These are phyloP conservation scores for Naja naja DNA, from an alignment of 2,113 vertebrate species.

Conservation along the genomic window DNA sequence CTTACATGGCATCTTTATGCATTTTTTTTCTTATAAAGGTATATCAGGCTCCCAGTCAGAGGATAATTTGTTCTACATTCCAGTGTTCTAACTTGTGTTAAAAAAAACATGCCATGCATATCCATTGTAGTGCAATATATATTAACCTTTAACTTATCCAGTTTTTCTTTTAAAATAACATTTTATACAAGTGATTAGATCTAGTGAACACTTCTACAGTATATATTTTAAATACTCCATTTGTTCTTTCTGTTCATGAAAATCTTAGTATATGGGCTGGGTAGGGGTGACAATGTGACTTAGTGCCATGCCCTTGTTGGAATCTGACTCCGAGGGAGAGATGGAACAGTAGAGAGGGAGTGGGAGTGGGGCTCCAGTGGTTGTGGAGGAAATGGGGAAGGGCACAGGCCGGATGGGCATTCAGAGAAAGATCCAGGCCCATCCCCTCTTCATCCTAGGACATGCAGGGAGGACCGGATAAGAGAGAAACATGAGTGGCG, in stretches of 20 bases:
- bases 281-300: not conserved
- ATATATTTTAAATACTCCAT: not conserved
- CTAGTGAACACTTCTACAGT: not conserved
- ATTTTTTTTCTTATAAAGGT: not conserved
- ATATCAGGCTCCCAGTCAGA: not conserved
- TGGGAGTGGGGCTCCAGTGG: no score
- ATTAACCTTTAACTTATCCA: not conserved
- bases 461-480: no score
- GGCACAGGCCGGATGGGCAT: no score
- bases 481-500: no score
- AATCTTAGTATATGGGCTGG: not conserved
- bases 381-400: no score
- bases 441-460: no score
- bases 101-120: not conserved
- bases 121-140: not conserved
- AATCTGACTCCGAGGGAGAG: no score
- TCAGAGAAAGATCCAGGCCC: no score
- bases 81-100: not conserved
- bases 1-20: not conserved
- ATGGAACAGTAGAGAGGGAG: no score
- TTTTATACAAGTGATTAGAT: not conserved
- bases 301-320: not conserved
- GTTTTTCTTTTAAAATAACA: not conserved
- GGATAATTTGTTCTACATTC: not conserved
- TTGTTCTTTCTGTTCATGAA: not conserved